Conservation (phyloP, 37 sponge, comb jelly and placozoan species). For the Theonella swinhoei region DNA sequence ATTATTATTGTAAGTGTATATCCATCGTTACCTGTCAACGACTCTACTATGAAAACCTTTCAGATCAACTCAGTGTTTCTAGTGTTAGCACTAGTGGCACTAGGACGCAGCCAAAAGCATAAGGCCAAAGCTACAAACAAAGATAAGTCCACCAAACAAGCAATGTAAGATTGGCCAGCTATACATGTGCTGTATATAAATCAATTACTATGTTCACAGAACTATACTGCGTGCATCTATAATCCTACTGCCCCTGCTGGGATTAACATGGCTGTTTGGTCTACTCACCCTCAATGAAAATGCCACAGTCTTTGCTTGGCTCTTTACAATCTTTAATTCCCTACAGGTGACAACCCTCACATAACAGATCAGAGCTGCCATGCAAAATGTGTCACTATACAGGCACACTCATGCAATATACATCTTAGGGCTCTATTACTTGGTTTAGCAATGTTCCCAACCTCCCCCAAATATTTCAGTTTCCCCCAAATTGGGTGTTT, state of each 20-base stretch:
- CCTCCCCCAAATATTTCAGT: too few relatives aligned
- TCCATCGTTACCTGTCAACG: too few relatives aligned
- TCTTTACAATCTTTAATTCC: not conserved
- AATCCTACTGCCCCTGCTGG: not conserved
- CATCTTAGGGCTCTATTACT: not conserved
- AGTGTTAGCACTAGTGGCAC: not conserved
- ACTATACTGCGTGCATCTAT: not conserved
- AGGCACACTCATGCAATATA: too few relatives aligned
- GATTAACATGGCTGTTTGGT: not conserved
- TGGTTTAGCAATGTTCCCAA: too few relatives aligned
- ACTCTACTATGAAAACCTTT: too few relatives aligned
- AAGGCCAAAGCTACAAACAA: not conserved
- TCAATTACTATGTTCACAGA: too few relatives aligned
- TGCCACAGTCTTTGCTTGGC: not conserved
- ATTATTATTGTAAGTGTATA: conserved; percentile 58
- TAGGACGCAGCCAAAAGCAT: not conserved
- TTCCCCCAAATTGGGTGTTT: too few relatives aligned
- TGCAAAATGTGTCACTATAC: too few relatives aligned
- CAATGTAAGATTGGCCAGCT: not conserved
- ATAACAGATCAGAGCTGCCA: too few relatives aligned
- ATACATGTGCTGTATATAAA: too few relatives aligned
- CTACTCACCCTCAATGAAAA: not conserved
- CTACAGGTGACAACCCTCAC: too few relatives aligned
- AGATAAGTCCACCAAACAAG: not conserved
- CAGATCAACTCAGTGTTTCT: not conserved